Percentiles rank a stretch among this genome's conserved stretches.
Conservation (phyloP, 2,888 invertebrate species). For the Epiperipatus broadwayi region DNA sequence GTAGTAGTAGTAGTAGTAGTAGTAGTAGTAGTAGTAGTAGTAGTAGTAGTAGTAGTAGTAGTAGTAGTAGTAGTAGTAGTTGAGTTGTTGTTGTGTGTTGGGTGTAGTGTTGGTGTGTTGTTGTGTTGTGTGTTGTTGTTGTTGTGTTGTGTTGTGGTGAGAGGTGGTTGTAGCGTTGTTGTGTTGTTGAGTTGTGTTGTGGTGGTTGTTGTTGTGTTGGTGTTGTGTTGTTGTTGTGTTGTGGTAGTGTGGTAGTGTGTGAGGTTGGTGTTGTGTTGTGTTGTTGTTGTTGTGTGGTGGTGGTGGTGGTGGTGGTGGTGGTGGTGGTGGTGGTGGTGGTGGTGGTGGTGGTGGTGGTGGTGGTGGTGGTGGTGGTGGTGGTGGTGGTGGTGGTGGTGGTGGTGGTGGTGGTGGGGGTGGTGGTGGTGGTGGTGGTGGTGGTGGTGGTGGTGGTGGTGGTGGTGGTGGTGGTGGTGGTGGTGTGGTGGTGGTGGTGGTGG, state of each 20-base stretch:
- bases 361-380: background rate
- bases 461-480: too few species aligned
- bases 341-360: background rate
- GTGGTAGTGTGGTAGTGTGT: background rate
- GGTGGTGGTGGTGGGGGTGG: too few species aligned
- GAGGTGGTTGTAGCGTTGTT: too few species aligned
- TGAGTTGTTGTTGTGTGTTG: background rate
- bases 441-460: background rate
- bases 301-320: background rate
- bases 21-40: slow-evolving; percentile 14
- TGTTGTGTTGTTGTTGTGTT: too few species aligned
- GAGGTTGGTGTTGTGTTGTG: background rate
- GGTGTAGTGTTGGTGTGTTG: background rate
- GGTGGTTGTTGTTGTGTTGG: too few species aligned
- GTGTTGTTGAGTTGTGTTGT: too few species aligned
- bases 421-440: too few species aligned
- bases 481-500: too few species aligned
- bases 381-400: background rate
- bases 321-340: background rate
- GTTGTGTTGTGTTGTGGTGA: too few species aligned
- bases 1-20: slow-evolving; percentile 16
- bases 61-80: too few species aligned
- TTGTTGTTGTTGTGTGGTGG: too few species aligned
- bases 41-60: background rate
- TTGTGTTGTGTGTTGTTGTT: too few species aligned